phyloP scores from a whole-genome alignment of 2,888 invertebrate genomes.

The Xestobium rufovillosum region DNA sequence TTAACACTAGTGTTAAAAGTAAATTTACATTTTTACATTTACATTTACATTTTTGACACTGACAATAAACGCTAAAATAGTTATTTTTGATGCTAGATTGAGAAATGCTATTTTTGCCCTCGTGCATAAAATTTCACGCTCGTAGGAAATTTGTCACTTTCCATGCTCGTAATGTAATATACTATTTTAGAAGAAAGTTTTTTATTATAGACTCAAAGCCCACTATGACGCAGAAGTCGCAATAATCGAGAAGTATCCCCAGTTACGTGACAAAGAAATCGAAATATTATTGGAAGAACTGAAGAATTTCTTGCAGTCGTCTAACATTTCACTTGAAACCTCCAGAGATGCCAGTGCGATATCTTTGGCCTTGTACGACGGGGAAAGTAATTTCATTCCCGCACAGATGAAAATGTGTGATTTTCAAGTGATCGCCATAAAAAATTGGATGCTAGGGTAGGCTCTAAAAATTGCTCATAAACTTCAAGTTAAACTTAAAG shows the following conservation, averaged over 20 bases:
- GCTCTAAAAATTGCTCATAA: too few relatives aligned
- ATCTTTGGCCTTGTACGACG: background rate
- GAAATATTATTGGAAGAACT: constrained; percentile 30
- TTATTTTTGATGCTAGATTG: background rate
- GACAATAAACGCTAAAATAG: too few relatives aligned
- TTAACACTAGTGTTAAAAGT: too few relatives aligned
- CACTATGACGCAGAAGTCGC: constrained; percentile 24
- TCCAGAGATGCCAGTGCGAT: background rate
- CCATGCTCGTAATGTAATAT: too few relatives aligned
- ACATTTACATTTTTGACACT: too few relatives aligned
- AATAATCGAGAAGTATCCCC: constrained; percentile 26
- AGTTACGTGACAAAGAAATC: constrained; percentile 20
- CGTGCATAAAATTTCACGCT: too few relatives aligned
- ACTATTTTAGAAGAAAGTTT: background rate
- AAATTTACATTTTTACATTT: too few relatives aligned
- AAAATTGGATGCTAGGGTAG: constrained; percentile 37
- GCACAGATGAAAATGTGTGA: constrained; percentile 29
- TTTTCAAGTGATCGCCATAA: constrained; percentile 31
- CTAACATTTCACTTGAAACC: background rate
- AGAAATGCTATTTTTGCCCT: too few relatives aligned
- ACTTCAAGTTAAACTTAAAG: too few relatives aligned
- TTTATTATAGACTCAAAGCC: constrained; percentile 14
- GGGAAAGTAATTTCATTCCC: constrained; percentile 21
- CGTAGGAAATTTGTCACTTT: too few relatives aligned
- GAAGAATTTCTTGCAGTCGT: constrained; percentile 27